Conservation (phyloP, 2,888 invertebrate genomes). For the Eupithecia vulgata region DNA sequence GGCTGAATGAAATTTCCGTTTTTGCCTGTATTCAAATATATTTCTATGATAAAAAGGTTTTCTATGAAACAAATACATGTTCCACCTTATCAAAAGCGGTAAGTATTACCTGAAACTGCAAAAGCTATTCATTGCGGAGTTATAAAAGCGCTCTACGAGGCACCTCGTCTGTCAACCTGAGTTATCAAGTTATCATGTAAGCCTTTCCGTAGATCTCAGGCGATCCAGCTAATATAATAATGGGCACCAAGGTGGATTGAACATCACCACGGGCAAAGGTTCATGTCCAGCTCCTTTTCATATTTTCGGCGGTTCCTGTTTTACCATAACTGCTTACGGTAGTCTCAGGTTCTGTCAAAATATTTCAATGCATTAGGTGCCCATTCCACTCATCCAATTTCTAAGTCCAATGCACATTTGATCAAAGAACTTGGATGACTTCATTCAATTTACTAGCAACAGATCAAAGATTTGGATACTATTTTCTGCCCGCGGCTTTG, state of each 20-base stretch:
- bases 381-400: too few relatives aligned
- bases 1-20: background rate
- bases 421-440: too few relatives aligned
- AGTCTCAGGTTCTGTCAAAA: background rate
- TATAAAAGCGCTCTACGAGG: background rate
- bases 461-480: too few relatives aligned
- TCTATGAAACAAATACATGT: background rate
- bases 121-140: background rate
- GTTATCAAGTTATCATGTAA: background rate
- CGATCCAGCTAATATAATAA: too few relatives aligned
- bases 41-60: background rate
- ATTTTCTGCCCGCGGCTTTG: too few relatives aligned
- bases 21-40: background rate
- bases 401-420: background rate
- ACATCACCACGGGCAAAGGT: too few relatives aligned
- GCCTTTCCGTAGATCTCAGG: background rate
- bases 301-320: too few relatives aligned
- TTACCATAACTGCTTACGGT: background rate
- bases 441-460: too few relatives aligned
- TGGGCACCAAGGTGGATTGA: too few relatives aligned
- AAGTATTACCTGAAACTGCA: background rate
- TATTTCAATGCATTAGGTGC: too few relatives aligned
- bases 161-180: background rate
- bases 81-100: background rate
- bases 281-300: too few relatives aligned